Conservation (phyloP, 2,113 vertebrate genomes). For the Poeciliopsis prolifica region DNA sequence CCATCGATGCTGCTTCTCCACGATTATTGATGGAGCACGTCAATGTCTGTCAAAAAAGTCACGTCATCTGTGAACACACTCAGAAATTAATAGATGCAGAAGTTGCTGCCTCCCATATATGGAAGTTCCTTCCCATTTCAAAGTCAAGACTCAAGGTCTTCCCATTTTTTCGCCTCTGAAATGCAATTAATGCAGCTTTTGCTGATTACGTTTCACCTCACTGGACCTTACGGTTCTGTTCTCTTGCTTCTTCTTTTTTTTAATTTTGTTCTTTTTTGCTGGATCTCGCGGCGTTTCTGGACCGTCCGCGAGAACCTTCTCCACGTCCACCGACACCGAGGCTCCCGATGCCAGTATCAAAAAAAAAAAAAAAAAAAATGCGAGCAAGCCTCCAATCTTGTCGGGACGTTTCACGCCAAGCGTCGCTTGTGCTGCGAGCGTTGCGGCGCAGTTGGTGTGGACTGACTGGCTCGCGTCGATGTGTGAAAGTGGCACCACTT, state of each 20-base stretch:
- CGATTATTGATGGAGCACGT: too few species aligned
- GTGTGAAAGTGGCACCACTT: slow-evolving; percentile 77
- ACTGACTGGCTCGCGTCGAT: slow-evolving; percentile 56
- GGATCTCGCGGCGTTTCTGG: not conserved
- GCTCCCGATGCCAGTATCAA: slow-evolving; percentile 17
- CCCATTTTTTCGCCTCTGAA: not conserved
- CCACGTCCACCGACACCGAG: slow-evolving; percentile 17
- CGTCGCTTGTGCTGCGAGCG: slow-evolving; percentile 49
- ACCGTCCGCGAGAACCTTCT: slow-evolving; percentile 16
- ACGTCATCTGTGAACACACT: too few species aligned
- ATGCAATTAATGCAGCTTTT: not conserved
- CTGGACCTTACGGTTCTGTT: slow-evolving; percentile 2
- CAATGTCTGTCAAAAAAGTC: too few species aligned
- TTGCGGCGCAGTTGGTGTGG: slow-evolving; percentile 64
- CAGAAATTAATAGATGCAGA: too few species aligned
- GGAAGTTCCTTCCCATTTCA: not conserved
- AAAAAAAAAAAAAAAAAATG: not conserved
- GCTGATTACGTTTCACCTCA: slow-evolving; percentile 10
- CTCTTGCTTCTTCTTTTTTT: not conserved
- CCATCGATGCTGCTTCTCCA: too few species aligned
- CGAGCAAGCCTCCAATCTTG: slow-evolving; percentile 21
- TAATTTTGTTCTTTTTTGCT: not conserved
- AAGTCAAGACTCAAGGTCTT: too few species aligned
- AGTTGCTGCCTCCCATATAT: not conserved
- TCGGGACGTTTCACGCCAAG: slow-evolving; percentile 56